Evolutionary conservation across 2,797 vertebrate species (phyloP).

Genomic region (Megaceryle alcyon): DNA sequence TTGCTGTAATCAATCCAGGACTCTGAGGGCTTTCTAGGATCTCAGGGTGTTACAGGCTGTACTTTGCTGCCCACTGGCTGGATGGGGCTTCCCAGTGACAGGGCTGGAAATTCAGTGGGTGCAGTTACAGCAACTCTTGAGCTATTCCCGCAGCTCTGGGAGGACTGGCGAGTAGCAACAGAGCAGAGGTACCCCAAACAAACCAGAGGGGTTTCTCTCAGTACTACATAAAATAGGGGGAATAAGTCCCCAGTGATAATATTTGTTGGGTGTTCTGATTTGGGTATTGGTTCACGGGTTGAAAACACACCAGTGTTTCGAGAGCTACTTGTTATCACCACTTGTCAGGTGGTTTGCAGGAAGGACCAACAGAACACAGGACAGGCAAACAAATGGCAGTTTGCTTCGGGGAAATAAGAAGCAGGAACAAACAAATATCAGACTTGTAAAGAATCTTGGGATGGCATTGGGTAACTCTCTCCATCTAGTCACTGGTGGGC

Average conservation of each 20-base stretch:
- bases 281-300: background rate
- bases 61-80: background rate
- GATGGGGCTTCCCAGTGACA: background rate
- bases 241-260: too few relatives aligned
- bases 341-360: background rate
- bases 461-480: background rate
- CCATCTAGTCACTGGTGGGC: background rate
- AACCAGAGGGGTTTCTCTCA: accelerated
- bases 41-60: background rate
- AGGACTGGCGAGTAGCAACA: background rate
- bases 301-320: background rate
- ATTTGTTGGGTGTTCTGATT: background rate
- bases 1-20: background rate
- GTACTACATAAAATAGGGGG: background rate
- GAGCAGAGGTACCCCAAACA: background rate
- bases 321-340: background rate
- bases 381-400: background rate
- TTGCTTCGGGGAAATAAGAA: background rate
- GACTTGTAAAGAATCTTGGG: too few relatives aligned
- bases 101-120: background rate
- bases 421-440: background rate
- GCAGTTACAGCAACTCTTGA: background rate
- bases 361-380: background rate
- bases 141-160: background rate
- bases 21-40: background rate